Evolutionary conservation across 2,797 vertebrate species (phyloP).

Genomic region (Austrolebias charrua): DNA sequence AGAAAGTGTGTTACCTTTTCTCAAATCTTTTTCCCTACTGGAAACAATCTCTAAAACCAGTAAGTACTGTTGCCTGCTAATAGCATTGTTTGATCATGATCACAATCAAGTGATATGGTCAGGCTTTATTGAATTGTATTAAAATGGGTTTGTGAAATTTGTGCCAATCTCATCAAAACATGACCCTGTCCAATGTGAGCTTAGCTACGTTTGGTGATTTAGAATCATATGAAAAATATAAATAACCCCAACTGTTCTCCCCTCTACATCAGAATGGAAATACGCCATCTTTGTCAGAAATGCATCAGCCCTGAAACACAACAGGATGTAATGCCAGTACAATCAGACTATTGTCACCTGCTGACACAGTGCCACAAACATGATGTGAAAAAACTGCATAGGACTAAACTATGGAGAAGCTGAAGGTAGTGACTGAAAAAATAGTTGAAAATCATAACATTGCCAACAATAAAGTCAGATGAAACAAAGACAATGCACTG

Average conservation of each 20-base stretch:
- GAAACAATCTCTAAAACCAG: not conserved
- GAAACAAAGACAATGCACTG: not conserved
- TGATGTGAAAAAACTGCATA: constrained; percentile 18
- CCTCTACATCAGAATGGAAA: not conserved
- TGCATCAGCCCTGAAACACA: not conserved
- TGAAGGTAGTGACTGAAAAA: constrained; percentile 33
- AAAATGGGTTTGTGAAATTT: not conserved
- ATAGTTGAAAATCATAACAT: constrained; percentile 5
- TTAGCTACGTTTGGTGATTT: too few relatives aligned
- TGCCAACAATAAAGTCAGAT: not conserved
- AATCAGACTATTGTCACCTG: not conserved
- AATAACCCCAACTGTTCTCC: not conserved
- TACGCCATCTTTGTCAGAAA: not conserved
- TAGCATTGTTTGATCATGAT: too few relatives aligned
- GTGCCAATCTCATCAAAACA: too few relatives aligned
- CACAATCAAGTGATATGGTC: too few relatives aligned
- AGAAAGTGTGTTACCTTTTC: not conserved
- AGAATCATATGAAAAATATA: too few relatives aligned
- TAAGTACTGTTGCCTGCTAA: not conserved
- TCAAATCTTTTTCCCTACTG: not conserved
- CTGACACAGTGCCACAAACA: not conserved
- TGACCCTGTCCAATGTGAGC: too few relatives aligned
- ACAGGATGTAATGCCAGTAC: not conserved
- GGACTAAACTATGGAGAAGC: constrained; percentile 1
- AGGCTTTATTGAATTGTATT: too few relatives aligned